Conservation (phyloP, 2,797 vertebrate genomes). For the Alfaro cultratus region DNA sequence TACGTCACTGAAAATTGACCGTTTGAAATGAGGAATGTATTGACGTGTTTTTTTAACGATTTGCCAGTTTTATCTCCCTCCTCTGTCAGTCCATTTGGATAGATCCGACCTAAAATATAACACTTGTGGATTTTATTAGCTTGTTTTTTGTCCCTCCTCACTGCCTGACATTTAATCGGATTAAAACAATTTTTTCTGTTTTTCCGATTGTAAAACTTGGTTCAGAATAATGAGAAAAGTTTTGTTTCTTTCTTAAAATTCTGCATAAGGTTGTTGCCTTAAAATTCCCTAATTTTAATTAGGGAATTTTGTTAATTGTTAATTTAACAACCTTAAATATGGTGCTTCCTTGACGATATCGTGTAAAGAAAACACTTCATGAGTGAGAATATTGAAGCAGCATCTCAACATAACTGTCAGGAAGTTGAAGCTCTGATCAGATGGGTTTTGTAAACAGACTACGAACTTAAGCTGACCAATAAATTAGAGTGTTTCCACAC, state of each 20-base stretch:
- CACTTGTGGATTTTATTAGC: slow-evolving; percentile 31
- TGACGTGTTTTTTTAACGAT: slow-evolving; percentile 71
- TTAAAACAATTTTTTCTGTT: background rate
- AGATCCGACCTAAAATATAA: slow-evolving; percentile 37
- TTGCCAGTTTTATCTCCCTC: slow-evolving; percentile 53
- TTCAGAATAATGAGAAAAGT: background rate
- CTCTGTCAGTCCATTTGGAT: slow-evolving; percentile 24
- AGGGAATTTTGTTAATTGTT: too few species aligned
- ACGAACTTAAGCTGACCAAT: background rate
- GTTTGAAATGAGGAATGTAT: slow-evolving; percentile 74
- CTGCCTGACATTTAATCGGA: background rate
- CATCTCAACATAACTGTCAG: background rate
- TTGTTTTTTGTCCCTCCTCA: background rate
- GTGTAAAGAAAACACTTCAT: background rate
- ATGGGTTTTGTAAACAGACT: background rate
- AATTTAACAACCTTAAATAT: background rate
- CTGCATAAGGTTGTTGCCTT: too few species aligned
- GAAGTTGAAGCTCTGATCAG: background rate
- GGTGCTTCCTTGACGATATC: background rate
- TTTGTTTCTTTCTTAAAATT: background rate
- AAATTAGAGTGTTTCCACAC: background rate
- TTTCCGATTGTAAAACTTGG: background rate
- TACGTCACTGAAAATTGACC: slow-evolving; percentile 57
- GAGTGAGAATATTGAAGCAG: background rate
- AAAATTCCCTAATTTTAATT: too few species aligned